phyloP scores from a whole-genome alignment of 2,113 vertebrate species.

The Ranitomeya variabilis region DNA sequence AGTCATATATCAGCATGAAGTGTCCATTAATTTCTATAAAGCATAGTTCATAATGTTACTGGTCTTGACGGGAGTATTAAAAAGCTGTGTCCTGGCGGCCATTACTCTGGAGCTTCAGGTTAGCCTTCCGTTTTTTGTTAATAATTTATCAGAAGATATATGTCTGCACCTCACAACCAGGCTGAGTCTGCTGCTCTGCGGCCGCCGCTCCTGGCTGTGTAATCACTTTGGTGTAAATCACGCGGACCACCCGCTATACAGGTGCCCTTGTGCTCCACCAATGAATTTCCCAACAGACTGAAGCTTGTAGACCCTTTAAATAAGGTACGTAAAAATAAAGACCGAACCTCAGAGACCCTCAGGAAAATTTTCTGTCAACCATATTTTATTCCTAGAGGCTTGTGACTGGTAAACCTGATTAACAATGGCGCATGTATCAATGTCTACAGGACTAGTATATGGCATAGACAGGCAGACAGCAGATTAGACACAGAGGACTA shows the following conservation, averaged over 20 bases:
- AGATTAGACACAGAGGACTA: too few species aligned
- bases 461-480: not conserved
- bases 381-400: not conserved
- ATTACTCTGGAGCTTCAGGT: not conserved
- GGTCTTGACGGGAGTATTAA: not conserved
- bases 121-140: not conserved
- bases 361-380: not conserved
- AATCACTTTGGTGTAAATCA: conserved; percentile 27
- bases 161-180: not conserved
- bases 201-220: not conserved
- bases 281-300: not conserved
- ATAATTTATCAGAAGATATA: conserved; percentile 9
- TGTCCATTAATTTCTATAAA: not conserved
- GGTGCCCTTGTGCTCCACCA: not conserved
- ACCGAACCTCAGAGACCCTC: not conserved
- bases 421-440: not conserved
- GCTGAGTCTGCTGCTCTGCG: not conserved
- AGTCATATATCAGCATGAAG: not conserved
- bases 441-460: not conserved
- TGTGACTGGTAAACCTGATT: not conserved
- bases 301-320: conserved; percentile 32
- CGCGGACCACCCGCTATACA: not conserved
- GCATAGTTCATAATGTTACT: not conserved
- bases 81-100: not conserved
- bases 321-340: not conserved